Evolutionary conservation across 2,888 invertebrate genomes (phyloP).

Genomic region (Epiperipatus broadwayi): DNA sequence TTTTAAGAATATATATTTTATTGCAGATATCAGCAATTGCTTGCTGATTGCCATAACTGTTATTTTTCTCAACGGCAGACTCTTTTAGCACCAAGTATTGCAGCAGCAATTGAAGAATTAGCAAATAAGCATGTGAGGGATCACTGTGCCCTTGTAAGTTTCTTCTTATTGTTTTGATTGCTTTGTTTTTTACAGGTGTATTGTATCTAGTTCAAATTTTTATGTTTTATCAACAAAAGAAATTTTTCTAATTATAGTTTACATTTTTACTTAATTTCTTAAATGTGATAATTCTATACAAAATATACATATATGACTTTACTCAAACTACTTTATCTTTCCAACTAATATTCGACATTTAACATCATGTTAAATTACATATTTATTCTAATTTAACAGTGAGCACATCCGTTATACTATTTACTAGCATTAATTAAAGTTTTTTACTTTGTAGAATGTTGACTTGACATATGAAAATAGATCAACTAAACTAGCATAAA

Average conservation of each 20-base stretch:
- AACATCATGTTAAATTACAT: too few species aligned
- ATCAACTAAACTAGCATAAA: too few species aligned
- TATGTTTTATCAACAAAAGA: not conserved
- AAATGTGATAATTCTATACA: too few species aligned
- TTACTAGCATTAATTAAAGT: too few species aligned
- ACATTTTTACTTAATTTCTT: too few species aligned
- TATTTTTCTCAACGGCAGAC: constrained; percentile 53
- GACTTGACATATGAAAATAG: too few species aligned
- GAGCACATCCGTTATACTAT: too few species aligned
- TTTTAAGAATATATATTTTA: constrained; percentile 9
- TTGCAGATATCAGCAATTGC: constrained; percentile 44
- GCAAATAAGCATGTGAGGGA: constrained; percentile 41
- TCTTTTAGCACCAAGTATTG: constrained; percentile 48
- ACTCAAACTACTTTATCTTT: too few species aligned
- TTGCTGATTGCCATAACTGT: constrained; percentile 59
- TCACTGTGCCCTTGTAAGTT: constrained; percentile 52
- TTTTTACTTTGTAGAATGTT: too few species aligned
- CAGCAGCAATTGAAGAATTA: constrained; percentile 45
- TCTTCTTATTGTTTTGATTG: not conserved
- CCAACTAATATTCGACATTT: too few species aligned
- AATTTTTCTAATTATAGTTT: not conserved
- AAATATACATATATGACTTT: too few species aligned
- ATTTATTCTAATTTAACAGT: too few species aligned
- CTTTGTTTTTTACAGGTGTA: constrained; percentile 14
- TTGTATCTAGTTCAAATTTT: constrained; percentile 15